These are phyloP conservation scores for Drosophila ezoana DNA, from an alignment of 2,888 invertebrate species.

Conservation along the genomic window DNA sequence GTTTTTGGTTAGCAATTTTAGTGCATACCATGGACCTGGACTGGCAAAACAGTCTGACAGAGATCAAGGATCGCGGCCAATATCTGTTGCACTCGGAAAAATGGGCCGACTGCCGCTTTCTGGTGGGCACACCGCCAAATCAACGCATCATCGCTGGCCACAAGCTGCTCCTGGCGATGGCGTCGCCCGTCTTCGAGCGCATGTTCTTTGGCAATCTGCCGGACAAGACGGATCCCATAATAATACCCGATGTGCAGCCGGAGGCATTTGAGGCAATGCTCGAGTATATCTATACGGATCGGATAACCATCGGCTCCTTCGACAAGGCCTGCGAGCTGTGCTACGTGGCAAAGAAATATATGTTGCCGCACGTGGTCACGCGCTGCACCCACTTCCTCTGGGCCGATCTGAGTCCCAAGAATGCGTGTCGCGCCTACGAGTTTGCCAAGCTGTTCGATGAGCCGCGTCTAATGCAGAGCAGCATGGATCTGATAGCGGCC, in stretches of 20 bases:
- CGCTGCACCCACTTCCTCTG: conserved; percentile 94
- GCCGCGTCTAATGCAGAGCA: conserved; percentile 91
- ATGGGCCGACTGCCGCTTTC: conserved; percentile 93
- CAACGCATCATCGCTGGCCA: conserved; percentile 91
- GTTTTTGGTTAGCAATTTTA: neutral
- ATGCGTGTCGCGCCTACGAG: conserved; percentile 94
- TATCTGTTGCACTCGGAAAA: conserved; percentile 91
- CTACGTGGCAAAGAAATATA: conserved; percentile 95
- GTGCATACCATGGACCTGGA: conserved; percentile 85
- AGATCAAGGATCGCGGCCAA: conserved; percentile 90
- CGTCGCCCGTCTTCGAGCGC: conserved; percentile 94
- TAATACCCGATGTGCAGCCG: conserved; percentile 93
- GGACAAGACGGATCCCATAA: conserved; percentile 91
- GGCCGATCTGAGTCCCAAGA: conserved; percentile 89
- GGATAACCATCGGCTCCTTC: conserved; percentile 91
- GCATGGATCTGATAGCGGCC: conserved; percentile 91
- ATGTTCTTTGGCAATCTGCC: conserved; percentile 95
- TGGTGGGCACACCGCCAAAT: conserved; percentile 92
- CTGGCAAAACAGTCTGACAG: conserved; percentile 91
- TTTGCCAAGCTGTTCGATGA: conserved; percentile 94
- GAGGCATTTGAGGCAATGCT: conserved; percentile 93
- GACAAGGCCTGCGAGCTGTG: conserved; percentile 95
- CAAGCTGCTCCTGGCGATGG: conserved; percentile 93
- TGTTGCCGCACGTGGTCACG: conserved; percentile 93
- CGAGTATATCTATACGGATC: conserved; percentile 94